These are phyloP conservation scores for Taeniopygia guttata DNA, from an alignment of 2,797 vertebrate genomes.

Conservation along the genomic window DNA sequence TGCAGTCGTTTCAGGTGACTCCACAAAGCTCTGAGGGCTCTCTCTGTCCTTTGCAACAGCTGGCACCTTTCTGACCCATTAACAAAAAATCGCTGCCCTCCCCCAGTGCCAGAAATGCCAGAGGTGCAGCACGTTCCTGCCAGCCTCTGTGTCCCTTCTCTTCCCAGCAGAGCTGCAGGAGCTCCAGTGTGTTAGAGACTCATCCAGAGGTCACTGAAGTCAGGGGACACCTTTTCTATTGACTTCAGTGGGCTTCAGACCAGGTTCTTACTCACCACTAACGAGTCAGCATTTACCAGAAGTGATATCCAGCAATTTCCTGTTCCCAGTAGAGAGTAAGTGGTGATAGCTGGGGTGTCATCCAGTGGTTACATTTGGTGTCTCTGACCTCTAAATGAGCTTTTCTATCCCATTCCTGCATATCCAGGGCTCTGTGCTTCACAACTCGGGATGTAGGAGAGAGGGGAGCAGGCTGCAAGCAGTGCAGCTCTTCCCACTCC, in stretches of 20 bases:
- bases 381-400: not conserved
- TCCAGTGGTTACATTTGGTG: not conserved
- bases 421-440: not conserved
- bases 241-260: not conserved
- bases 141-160: not conserved
- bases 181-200: not conserved
- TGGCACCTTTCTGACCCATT: not conserved
- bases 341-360: conserved; percentile 18
- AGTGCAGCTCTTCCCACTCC: not conserved
- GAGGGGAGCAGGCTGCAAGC: not conserved
- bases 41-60: not conserved
- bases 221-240: conserved; percentile 58
- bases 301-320: conserved; percentile 50
- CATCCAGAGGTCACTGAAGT: conserved; percentile 44
- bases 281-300: conserved; percentile 46
- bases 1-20: not conserved
- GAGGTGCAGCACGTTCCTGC: not conserved
- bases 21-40: not conserved
- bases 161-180: not conserved
- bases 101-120: not conserved
- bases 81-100: not conserved
- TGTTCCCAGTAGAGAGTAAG: not conserved
- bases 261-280: conserved; percentile 25
- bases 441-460: not conserved
- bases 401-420: not conserved